A percentile compares a stretch with the other conserved stretches of the same genome.
These are phyloP conservation scores for Odontocolon sp. DNA, from an alignment of 2,888 invertebrate genomes.

Conservation along the genomic window DNA sequence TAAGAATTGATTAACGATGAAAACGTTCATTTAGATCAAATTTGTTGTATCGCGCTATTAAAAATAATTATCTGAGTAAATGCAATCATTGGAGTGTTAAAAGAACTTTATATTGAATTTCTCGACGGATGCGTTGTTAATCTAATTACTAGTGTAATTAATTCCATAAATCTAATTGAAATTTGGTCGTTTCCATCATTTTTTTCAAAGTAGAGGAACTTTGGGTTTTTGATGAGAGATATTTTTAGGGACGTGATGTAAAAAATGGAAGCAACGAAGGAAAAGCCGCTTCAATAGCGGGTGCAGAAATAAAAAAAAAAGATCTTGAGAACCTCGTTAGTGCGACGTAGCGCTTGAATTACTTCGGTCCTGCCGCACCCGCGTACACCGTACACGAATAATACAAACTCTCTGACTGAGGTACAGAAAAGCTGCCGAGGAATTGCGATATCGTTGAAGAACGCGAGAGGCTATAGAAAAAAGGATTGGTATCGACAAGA, in stretches of 20 bases:
- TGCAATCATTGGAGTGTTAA: too few relatives aligned
- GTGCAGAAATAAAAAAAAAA: not conserved
- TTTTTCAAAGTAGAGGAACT: not conserved
- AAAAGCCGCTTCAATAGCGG: not conserved
- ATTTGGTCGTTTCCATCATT: too few relatives aligned
- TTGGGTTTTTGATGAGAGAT: not conserved
- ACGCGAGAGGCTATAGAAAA: not conserved
- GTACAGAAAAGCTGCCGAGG: not conserved
- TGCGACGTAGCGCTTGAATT: constrained; percentile 21
- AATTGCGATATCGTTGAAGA: constrained; percentile 5
- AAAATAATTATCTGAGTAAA: too few relatives aligned
- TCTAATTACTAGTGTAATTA: too few relatives aligned
- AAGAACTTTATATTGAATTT: too few relatives aligned
- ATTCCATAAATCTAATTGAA: too few relatives aligned
- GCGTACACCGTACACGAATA: not conserved
- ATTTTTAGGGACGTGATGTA: not conserved
- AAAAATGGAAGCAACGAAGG: not conserved
- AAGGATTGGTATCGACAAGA: not conserved
- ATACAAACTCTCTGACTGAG: not conserved
- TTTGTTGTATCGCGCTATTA: too few relatives aligned
- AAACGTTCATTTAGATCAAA: too few relatives aligned
- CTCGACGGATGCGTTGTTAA: too few relatives aligned
- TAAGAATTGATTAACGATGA: too few relatives aligned
- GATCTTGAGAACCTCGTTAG: constrained; percentile 46
- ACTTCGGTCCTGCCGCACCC: not conserved